Conservation (phyloP, 2,888 invertebrate genomes). For the Mactromeris polynyma region DNA sequence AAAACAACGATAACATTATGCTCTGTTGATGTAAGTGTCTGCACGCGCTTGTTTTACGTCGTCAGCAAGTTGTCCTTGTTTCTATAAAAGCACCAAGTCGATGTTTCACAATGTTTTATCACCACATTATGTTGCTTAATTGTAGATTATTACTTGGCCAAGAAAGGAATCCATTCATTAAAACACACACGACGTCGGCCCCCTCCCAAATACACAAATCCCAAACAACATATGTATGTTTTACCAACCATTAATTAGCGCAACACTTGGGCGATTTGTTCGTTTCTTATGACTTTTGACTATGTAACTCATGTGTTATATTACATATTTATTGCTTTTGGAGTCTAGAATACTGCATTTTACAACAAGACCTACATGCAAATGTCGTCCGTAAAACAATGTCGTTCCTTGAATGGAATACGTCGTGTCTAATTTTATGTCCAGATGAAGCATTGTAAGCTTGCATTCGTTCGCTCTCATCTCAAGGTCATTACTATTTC, state of each 20-base stretch:
- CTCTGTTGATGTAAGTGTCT: neutral
- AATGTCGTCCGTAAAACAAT: neutral
- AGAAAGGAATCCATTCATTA: neutral
- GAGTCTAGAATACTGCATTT: constrained; percentile 7
- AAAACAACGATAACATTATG: neutral
- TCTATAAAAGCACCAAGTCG: neutral
- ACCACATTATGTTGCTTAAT: neutral
- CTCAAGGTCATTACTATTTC: neutral
- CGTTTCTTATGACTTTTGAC: neutral
- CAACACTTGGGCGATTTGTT: neutral
- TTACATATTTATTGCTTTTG: neutral
- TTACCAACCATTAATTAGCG: neutral
- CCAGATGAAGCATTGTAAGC: neutral
- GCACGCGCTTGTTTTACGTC: neutral
- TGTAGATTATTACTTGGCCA: neutral
- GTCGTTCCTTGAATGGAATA: neutral
- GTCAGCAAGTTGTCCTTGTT: neutral
- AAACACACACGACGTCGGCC: neutral
- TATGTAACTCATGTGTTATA: neutral
- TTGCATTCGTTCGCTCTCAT: neutral
- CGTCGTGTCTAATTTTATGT: neutral
- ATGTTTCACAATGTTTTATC: neutral
- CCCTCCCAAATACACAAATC: neutral
- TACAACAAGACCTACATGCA: neutral
- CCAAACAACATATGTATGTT: neutral